Percentiles rank a stretch among this genome's conserved stretches.
Evolutionary conservation across 2,888 invertebrate species (phyloP).

Genomic region (Cecidostiba fungosa): DNA sequence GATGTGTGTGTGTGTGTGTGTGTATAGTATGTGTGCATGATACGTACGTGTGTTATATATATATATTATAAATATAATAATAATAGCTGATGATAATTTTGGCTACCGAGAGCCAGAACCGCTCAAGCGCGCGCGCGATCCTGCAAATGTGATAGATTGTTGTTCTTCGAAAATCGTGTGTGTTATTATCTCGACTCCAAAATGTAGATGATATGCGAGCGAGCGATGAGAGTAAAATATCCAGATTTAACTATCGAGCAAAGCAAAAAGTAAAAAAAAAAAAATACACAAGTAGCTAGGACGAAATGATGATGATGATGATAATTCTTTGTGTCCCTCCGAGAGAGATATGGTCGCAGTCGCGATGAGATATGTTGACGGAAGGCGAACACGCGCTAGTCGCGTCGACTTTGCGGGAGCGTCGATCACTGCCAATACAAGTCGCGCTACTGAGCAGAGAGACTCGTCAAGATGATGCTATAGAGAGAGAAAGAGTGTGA

Average conservation of each 20-base stretch:
- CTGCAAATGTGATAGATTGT: constrained; percentile 34
- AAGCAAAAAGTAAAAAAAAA: background rate
- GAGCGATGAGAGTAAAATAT: background rate
- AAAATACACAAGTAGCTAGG: constrained; percentile 20
- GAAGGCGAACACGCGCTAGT: background rate
- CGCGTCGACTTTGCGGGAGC: constrained; percentile 38
- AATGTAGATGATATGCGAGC: background rate
- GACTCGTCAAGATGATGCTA: background rate
- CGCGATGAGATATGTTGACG: background rate
- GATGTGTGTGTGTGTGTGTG: background rate
- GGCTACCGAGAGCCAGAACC: background rate
- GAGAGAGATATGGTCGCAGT: background rate
- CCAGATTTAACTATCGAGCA: background rate
- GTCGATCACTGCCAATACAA: constrained; percentile 56
- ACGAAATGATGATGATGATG: background rate
- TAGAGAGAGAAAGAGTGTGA: background rate
- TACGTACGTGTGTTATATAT: background rate
- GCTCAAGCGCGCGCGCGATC: constrained; percentile 10
- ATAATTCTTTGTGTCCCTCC: background rate
- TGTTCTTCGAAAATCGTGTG: constrained; percentile 13
- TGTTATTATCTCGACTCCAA: background rate
- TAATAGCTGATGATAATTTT: background rate
- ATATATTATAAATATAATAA: background rate
- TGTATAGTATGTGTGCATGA: background rate
- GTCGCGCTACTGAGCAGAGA: background rate